Percentiles rank a stretch among this genome's conserved stretches.
These are phyloP conservation scores for Drosophila setifemur DNA, from an alignment of 1,140 invertebrate genomes.

Conservation along the genomic window DNA sequence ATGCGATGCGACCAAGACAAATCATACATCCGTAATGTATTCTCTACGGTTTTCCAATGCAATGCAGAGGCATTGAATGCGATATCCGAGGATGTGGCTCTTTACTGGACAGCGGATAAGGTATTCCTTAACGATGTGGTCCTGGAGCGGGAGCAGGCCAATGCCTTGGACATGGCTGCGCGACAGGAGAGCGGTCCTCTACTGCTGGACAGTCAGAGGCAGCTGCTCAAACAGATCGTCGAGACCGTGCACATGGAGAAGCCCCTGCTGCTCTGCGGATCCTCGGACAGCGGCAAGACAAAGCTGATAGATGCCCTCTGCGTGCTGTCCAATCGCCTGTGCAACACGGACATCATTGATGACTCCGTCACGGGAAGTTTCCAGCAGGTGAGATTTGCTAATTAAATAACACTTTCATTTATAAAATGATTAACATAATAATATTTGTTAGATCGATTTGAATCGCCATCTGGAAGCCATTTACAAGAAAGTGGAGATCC, in stretches of 20 bases:
- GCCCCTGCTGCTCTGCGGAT: slow-evolving; percentile 71
- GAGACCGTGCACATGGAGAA: slow-evolving; percentile 79
- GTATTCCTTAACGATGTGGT: slow-evolving; percentile 78
- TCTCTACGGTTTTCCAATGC: slow-evolving; percentile 64
- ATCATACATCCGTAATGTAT: slow-evolving; percentile 66
- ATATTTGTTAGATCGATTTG: slow-evolving; percentile 89
- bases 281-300: slow-evolving; percentile 78
- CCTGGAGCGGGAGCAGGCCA: slow-evolving; percentile 36
- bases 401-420: slow-evolving; percentile 82
- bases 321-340: slow-evolving; percentile 64
- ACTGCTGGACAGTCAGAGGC: slow-evolving; percentile 61
- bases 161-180: slow-evolving; percentile 2
- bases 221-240: slow-evolving; percentile 72
- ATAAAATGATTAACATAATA: slow-evolving; percentile 84
- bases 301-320: slow-evolving; percentile 77
- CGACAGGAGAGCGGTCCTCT: slow-evolving; percentile 52
- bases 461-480: slow-evolving; percentile 87
- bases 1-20: slow-evolving; percentile 80
- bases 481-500: slow-evolving; percentile 81
- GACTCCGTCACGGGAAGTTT: slow-evolving; percentile 82
- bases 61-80: slow-evolving; percentile 61
- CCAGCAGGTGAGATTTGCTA: slow-evolving; percentile 58
- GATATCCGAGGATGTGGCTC: slow-evolving; percentile 68
- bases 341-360: slow-evolving; percentile 78
- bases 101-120: slow-evolving; percentile 76